A percentile compares a stretch with the other conserved stretches of the same genome.
Evolutionary conservation across 2,113 vertebrate species (phyloP).

Genomic region (Carassius gibelio): DNA sequence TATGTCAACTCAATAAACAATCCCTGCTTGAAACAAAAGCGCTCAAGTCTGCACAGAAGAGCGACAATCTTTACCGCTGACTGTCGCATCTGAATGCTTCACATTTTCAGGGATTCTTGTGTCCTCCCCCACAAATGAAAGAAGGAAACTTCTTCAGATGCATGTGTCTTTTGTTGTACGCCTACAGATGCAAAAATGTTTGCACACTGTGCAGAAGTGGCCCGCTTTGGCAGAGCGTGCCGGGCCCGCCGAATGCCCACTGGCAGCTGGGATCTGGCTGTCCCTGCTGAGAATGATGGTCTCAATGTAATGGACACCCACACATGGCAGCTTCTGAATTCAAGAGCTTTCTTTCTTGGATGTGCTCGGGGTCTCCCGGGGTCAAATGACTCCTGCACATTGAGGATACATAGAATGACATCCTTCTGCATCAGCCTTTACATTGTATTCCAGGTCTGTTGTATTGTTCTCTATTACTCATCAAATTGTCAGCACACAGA

Average conservation of each 20-base stretch:
- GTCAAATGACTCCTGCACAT: constrained; percentile 65
- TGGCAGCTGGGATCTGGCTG: constrained; percentile 61
- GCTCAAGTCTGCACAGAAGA: constrained; percentile 58
- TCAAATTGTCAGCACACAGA: neutral
- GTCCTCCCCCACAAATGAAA: constrained; percentile 76
- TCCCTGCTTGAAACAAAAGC: neutral
- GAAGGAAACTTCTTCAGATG: constrained; percentile 74
- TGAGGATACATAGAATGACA: constrained; percentile 78
- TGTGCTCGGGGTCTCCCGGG: constrained; percentile 68
- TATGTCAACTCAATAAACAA: constrained; percentile 22
- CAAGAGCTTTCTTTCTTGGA: constrained; percentile 75
- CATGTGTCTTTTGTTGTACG: constrained; percentile 71
- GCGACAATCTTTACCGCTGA: constrained; percentile 65
- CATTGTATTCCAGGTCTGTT: constrained; percentile 1
- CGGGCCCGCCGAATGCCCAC: constrained; percentile 48
- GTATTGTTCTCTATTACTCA: constrained; percentile 20
- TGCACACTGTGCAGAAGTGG: constrained; percentile 69
- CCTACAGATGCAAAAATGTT: constrained; percentile 78
- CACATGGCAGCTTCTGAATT: constrained; percentile 69
- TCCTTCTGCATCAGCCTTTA: constrained; percentile 50
- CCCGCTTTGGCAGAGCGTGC: constrained; percentile 58
- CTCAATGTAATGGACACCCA: constrained; percentile 69
- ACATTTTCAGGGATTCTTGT: constrained; percentile 76
- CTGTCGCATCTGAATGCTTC: constrained; percentile 74
- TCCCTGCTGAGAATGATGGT: constrained; percentile 69